phyloP scores from a whole-genome alignment of 2,113 vertebrate species.

The Sciurus niger region DNA sequence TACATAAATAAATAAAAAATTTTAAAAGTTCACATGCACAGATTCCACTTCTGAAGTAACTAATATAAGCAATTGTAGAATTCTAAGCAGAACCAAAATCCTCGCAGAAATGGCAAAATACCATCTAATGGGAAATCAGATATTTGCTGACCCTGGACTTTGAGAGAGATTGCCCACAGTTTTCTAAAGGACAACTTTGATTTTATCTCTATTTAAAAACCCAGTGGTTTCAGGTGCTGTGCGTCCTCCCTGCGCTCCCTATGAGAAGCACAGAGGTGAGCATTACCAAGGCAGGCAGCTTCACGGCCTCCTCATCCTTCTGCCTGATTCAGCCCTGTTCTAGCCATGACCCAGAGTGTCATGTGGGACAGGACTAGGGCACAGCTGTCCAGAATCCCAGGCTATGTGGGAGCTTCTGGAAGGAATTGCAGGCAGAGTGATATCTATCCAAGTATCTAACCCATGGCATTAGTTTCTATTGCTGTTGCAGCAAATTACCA shows the following conservation, averaged over 20 bases:
- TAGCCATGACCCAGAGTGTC: neutral
- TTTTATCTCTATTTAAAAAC: neutral
- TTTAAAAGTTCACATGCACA: neutral
- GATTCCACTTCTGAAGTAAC: neutral
- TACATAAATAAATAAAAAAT: too few relatives aligned
- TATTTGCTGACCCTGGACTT: conserved; percentile 34
- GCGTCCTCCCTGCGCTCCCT: neutral
- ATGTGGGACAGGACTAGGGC: neutral
- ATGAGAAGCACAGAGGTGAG: neutral
- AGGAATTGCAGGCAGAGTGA: neutral
- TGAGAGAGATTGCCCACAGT: neutral
- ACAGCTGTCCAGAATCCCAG: neutral
- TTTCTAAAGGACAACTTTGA: conserved; percentile 27
- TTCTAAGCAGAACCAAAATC: conserved; percentile 45
- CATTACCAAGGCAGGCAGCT: neutral
- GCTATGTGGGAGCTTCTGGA: neutral
- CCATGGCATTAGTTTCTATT: neutral
- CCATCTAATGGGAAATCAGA: conserved; percentile 25
- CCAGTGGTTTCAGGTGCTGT: neutral
- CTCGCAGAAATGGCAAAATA: conserved; percentile 28
- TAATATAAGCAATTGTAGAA: neutral
- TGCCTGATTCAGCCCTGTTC: neutral
- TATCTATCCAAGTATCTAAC: neutral
- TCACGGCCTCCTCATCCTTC: neutral
- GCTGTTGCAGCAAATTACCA: neutral